Base-by-base conservation (phyloP, 2,797 vertebrate species). In the Amniataba percoides region DNA sequence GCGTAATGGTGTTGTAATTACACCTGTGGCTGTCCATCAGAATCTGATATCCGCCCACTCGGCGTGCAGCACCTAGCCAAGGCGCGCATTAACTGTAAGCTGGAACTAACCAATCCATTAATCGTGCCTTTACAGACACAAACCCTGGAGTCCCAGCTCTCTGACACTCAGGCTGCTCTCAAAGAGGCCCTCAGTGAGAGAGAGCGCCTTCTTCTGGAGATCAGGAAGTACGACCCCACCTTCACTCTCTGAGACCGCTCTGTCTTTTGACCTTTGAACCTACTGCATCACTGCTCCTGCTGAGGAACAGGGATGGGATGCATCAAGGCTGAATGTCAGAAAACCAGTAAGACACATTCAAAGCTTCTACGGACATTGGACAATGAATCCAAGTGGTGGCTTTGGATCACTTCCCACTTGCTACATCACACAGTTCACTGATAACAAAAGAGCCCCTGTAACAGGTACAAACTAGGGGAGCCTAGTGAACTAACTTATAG, bases 191-290 rank as follows among this genome's bases (percentile, higher is more conserved):
- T 95, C 87, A 77, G 92, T 39, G 97, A 99, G 65, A 95, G 93
- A 91, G 95, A 96, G 71, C 96, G 86, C 62, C 97, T 99, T 81
- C 95, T 99, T 70, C 92, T 96, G 92, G 98, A 99, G 90, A 85
- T 99, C 86, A 95, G 93, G 86, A 99, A 97, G 91, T 96, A 98
- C 76, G 92, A 99, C 88, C 97, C 98, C 57, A 90, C 93, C 49
- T 99, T 99, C 74, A 93, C 93, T 67, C 96, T 98, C 61, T 99
- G 91, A 95, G 77, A 31, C 56, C 57, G 42, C 46, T 66, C 45
- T 1, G 74, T 68, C 21, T 23, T 52, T 63, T 48, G n/a, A 86
- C 85, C 85, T 90, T 84, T 90, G 61, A 94, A 83, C 51, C 80
- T 31, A 12, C 69, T 27, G n/a, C n/a, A 5, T 61, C 42, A 15